Conservation (phyloP, 2,797 vertebrate genomes). For the Amphiprion clarkii region DNA sequence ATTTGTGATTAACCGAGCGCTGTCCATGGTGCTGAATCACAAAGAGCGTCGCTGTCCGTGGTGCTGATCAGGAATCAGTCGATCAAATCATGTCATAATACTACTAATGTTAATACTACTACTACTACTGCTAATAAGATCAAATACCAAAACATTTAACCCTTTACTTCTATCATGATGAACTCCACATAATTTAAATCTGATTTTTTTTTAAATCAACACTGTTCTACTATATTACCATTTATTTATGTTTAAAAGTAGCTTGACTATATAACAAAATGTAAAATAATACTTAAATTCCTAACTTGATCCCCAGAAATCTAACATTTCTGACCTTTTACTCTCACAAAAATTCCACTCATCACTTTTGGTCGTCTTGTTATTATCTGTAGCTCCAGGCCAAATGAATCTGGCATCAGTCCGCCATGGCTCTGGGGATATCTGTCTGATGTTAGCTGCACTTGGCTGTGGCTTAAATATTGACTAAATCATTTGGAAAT, state of each 20-base stretch:
- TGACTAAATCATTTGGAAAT: slow-evolving; percentile 27
- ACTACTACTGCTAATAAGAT: too few relatives aligned
- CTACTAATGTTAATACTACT: too few relatives aligned
- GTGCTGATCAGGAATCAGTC: slow-evolving; percentile 65
- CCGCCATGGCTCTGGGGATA: neutral
- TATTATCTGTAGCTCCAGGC: slow-evolving; percentile 4
- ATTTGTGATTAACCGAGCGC: neutral
- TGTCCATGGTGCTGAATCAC: slow-evolving; percentile 55
- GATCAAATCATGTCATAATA: too few relatives aligned
- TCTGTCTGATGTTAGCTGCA: slow-evolving; percentile 1
- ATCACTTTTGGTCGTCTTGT: neutral
- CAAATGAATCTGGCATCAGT: slow-evolving; percentile 4
- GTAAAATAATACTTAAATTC: neutral
- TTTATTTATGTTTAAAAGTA: too few relatives aligned
- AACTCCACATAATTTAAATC: neutral
- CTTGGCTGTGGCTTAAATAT: slow-evolving; percentile 27
- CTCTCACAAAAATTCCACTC: neutral
- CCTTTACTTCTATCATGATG: neutral
- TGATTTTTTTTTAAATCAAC: too few relatives aligned
- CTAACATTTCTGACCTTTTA: neutral
- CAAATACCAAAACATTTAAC: neutral
- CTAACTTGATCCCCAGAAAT: neutral
- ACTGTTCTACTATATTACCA: too few relatives aligned
- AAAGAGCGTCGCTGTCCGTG: slow-evolving; percentile 62
- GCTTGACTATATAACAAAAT: too few relatives aligned